Evolutionary conservation across 2,888 invertebrate species (phyloP), one percentile per base, ranked within the genome.

Genomic region (Prenolepis imparis): DNA sequence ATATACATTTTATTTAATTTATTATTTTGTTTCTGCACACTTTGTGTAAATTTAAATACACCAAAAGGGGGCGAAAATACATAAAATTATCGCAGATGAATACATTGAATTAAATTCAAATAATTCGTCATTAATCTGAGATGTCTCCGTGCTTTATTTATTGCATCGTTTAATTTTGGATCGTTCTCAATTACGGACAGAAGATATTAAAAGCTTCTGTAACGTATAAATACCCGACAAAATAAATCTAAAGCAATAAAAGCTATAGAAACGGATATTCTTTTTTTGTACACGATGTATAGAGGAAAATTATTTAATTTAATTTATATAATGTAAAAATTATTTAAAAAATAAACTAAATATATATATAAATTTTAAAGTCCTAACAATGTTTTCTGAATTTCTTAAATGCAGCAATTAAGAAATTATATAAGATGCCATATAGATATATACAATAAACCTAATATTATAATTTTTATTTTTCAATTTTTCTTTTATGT

Each of bases 181-280:
- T 67, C 77, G 67, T 39, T 55, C 55, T 77, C 77, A 77, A 77
- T 55, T 52, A 18, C 52, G 32, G 15, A 12, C 39, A 77, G 67
- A 77, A 41, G 77, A 67, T 77, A 77, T 77, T 77, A 67, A 67
- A 77, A 77, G 77, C 77, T 39, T 67, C 55, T 67, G 12, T 77
- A 55, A 67, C n/a, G n/a, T n/a, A 67, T n/a, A 39, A 77, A 77
- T 52, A n/a, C 9, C n/a, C n/a, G 15, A 55, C 9, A n/a, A 55
- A 67, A 67, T 67, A 55, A 77, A 67, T 55, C 52, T 36, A 24
- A 75, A 52, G n/a, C 52, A 28, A 55, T 15, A 55, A 66, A 39
- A 21, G 5, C 39, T 59, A n/a, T n/a, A 24, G 24, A 12, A 32
- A 8, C 28, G 61, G 28, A 18, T 28, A 61, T 24, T 24, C 21